phyloP scores from a whole-genome alignment of 2,113 vertebrate genomes.

The Dipodomys merriami region DNA sequence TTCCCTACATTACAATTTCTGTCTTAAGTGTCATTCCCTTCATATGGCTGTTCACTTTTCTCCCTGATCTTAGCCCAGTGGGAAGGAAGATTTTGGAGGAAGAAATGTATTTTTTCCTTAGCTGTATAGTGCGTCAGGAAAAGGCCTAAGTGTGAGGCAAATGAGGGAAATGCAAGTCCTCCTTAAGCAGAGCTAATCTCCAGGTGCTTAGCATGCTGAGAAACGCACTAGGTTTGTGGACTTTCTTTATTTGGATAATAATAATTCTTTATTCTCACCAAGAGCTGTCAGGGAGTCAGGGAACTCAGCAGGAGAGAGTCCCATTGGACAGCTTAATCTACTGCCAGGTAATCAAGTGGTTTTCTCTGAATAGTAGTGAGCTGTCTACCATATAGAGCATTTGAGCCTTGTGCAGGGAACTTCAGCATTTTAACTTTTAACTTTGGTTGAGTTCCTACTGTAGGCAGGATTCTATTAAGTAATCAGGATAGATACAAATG shows the following conservation, averaged over 20 bases:
- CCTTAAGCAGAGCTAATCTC: slow-evolving; percentile 27
- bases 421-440: slow-evolving; percentile 8
- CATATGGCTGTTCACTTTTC: not conserved
- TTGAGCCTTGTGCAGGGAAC: not conserved
- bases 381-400: not conserved
- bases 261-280: not conserved
- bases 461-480: not conserved
- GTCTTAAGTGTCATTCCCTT: not conserved
- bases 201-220: not conserved
- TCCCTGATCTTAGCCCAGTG: slow-evolving; percentile 44
- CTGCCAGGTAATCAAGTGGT: not conserved
- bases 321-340: not conserved
- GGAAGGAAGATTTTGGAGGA: slow-evolving; percentile 16
- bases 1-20: not conserved
- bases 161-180: not conserved
- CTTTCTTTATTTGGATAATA: not conserved
- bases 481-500: not conserved
- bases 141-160: slow-evolving; percentile 26
- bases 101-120: not conserved
- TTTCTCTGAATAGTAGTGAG: not conserved
- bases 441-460: not conserved
- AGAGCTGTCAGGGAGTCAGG: not conserved
- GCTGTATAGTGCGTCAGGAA: slow-evolving; percentile 4
- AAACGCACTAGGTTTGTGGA: not conserved
- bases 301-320: not conserved